Base-by-base conservation (phyloP, 1,140 invertebrate genomes). In the Drosophila fuyamai region DNA sequence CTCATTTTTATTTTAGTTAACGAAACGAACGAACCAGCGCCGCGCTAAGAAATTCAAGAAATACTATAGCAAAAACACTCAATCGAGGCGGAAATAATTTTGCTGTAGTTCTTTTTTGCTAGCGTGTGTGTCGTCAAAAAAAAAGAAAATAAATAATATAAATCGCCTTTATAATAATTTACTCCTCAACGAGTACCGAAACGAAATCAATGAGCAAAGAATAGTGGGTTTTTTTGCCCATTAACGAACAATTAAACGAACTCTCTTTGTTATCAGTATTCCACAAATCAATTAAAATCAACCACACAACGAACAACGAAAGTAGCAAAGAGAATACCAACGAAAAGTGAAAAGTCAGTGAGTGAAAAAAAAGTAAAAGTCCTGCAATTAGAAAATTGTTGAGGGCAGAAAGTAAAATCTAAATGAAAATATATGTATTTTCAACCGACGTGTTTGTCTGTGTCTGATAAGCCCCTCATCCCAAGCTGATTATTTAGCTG, bases 1-100 rank as follows among this genome's bases (percentile, higher is more conserved):
- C 78, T 86, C 83, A 86, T 76, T 86, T 76, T 83, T 77, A 86
- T 62, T 86, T 86, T 86, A 86, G 83, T 86, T 73, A 89, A 86
- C 83, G 83, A 88, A 86, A 83, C 83, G 83, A 86, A 86, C 83
- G 84, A 86, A 84, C 62, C 79, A 83, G 79, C 76, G 79, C 40
- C 83, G 83, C 83, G 83, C 80, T 54, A 75, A 50, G 47, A 59
- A 76, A 71, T 58, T 41, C 67, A 72, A 62, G 72, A 63, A 65
- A 76, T 59, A 60, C 53, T 57, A 27, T 53, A 67, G 53, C 38
- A 70, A 51, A 70, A 57, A 70, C 35, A 71, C 50, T 68, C 62
- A 54, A 12, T 44, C 51, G 65, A 71, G 61, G 76, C 73, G 79
- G 79, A 70, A 70, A 76, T 76, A 47, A 63, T 71, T 59, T 71